A percentile compares a stretch with the other conserved stretches of the same genome.
These are phyloP conservation scores for Hystrix cristata DNA, from an alignment of 2,113 vertebrate species.

Conservation along the genomic window DNA sequence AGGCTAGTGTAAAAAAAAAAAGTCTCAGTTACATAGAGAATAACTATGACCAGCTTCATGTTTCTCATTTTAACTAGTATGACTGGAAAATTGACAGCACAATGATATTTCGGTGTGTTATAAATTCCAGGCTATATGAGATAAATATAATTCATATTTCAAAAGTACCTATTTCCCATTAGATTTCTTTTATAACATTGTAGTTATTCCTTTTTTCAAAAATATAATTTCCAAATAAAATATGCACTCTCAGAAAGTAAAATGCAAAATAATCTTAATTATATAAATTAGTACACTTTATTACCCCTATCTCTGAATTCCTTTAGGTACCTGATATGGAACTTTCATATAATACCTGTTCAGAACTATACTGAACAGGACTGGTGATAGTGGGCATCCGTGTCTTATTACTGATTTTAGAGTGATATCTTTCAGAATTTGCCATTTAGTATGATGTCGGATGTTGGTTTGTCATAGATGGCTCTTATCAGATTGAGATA, in stretches of 20 bases:
- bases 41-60: background rate
- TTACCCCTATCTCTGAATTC: background rate
- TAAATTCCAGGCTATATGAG: background rate
- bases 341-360: background rate
- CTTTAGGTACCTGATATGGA: background rate
- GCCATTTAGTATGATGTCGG: background rate
- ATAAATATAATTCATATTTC: background rate
- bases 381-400: background rate
- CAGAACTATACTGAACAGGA: background rate
- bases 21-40: background rate
- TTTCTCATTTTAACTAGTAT: background rate
- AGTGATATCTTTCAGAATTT: background rate
- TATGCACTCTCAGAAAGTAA: background rate
- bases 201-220: background rate
- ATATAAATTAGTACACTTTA: background rate
- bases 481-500: background rate
- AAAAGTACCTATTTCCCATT: background rate
- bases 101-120: background rate
- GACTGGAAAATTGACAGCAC: background rate
- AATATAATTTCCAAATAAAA: background rate
- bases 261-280: background rate
- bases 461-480: background rate
- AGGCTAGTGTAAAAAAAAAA: background rate
- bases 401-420: background rate
- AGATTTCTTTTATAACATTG: background rate